Evolutionary conservation across 2,888 invertebrate species (phyloP).

Genomic region (Cephus runcator): DNA sequence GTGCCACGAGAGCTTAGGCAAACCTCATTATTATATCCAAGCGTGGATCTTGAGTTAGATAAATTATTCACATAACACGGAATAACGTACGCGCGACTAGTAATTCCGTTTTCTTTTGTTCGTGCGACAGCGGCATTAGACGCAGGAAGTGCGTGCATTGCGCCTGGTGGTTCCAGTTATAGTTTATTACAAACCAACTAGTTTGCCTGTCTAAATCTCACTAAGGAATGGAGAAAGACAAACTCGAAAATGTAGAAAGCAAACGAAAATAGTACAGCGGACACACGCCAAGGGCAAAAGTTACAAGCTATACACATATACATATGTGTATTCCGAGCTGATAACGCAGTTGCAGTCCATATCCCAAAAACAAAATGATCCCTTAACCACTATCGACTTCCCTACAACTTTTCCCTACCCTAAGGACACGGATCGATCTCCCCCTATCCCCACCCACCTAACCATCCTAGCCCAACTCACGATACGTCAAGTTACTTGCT

Average conservation of each 20-base stretch:
- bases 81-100: neutral
- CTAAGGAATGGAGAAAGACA: neutral
- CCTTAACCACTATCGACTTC: neutral
- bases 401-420: neutral
- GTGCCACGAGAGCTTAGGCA: neutral
- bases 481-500: conserved; percentile 1
- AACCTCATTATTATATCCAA: conserved; percentile 2
- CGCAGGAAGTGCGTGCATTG: conserved; percentile 21
- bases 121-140: conserved; percentile 19
- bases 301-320: neutral
- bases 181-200: conserved; percentile 17
- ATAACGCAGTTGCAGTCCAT: neutral
- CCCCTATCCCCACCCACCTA: neutral
- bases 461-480: neutral
- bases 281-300: no score
- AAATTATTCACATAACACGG: conserved; percentile 17
- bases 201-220: neutral
- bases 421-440: neutral
- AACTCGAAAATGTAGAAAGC: neutral
- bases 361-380: neutral
- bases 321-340: neutral
- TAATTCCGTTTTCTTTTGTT: conserved; percentile 22
- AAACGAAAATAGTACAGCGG: neutral
- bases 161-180: conserved; percentile 12
- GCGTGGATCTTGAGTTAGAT: conserved; percentile 15